Percentiles rank a stretch among this genome's conserved stretches.
phyloP scores from a whole-genome alignment of 1,140 invertebrate species.

The Mactra quadrangularis region DNA sequence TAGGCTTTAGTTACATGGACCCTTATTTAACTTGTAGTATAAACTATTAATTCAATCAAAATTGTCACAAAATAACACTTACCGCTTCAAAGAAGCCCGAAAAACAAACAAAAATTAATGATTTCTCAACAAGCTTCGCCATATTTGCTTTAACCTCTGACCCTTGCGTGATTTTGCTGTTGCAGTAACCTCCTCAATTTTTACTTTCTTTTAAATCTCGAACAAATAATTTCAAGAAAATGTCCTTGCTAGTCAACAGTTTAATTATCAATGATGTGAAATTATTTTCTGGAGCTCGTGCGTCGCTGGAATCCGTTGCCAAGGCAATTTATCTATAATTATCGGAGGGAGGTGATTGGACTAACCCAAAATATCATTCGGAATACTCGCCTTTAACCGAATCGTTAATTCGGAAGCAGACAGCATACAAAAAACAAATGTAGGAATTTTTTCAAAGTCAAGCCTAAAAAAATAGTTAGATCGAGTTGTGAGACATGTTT shows the following conservation, averaged over 20 bases:
- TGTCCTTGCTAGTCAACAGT: too few species aligned
- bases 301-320: too few species aligned
- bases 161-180: background rate
- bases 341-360: slow-evolving; percentile 13
- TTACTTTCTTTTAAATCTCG: too few species aligned
- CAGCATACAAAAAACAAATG: slow-evolving; percentile 34
- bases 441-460: slow-evolving; percentile 21
- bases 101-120: slow-evolving; percentile 34
- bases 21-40: too few species aligned
- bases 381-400: background rate
- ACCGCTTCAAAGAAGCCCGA: slow-evolving; percentile 2
- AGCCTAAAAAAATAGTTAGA: background rate
- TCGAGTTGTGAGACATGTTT: background rate
- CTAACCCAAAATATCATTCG: slow-evolving; percentile 15
- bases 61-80: slow-evolving; percentile 9
- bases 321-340: too few species aligned
- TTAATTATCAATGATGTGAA: too few species aligned
- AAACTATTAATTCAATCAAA: too few species aligned
- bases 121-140: slow-evolving; percentile 3
- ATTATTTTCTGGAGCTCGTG: too few species aligned
- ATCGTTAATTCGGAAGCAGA: background rate
- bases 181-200: background rate
- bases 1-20: too few species aligned
- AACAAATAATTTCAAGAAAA: too few species aligned
- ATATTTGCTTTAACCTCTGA: slow-evolving; percentile 28